Base-by-base conservation (phyloP, 1,140 invertebrate species). In the Sinella curviseta region DNA sequence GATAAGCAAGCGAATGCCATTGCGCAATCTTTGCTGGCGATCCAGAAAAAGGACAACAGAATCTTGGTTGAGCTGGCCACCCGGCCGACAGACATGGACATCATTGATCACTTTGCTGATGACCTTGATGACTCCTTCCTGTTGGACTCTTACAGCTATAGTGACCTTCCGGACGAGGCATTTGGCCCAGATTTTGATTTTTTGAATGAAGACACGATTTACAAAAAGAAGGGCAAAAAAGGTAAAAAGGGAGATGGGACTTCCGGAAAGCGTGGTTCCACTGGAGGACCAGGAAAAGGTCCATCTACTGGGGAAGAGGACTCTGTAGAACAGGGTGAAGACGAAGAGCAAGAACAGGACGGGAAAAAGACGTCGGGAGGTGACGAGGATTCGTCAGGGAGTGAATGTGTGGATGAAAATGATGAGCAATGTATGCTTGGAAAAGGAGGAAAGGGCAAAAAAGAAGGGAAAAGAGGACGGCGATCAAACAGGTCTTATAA, bases 41-140 rank as follows among this genome's bases (percentile, higher is more conserved):
- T 48, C 14, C 74, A 75, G 74, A 75, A 75, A 54, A 75, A 75
- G 26, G 74, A 75, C 16, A 75, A 36, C 24, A 26, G 24, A 75
- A 4, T 75, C 24, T 30, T 75, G 33, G 8, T 12, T 24, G 74
- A 36, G 34, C 31, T 54, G 74, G 74, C 74, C 1, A 36, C 3
- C 34, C 4, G 39, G 26, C 24, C 39, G 2, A 36, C 2, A 16
- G 34, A 36, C 3, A 36, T 75, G 74, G 74, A 75, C 35, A n/a
- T 48, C 4, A 75, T 36, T 75, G 74, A 75, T 26, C 35, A 75
- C n/a, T 36, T 75, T 36, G 39, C 39, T 2, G 74, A 75, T 30
- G 35, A 75, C 39, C 14, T 75, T 16, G 74, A 75, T 75, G 74
- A 75, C 26, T 75, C 74, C 3, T 75, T 75, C 74, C 36, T 75